phyloP scores from a whole-genome alignment of 2,113 vertebrate species.

The Caretta caretta region DNA sequence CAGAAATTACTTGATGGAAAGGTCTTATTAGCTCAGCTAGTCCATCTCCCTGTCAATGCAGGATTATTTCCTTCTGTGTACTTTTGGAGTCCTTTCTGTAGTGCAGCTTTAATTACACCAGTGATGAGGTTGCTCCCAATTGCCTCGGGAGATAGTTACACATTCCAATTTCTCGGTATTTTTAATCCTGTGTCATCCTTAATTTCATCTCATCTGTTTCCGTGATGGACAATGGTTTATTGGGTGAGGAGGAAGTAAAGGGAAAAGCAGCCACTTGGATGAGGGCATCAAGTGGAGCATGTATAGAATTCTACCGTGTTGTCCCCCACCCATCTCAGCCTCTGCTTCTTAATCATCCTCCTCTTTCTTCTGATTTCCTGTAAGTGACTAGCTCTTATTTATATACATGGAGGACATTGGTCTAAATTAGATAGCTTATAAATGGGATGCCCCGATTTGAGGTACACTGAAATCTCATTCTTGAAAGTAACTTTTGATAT shows the following conservation, averaged over 20 bases:
- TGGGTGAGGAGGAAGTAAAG: background rate
- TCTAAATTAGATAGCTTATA: background rate
- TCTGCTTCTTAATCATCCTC: background rate
- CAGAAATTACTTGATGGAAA: constrained; percentile 16
- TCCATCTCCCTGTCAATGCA: accelerated
- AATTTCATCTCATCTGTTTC: background rate
- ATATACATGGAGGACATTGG: accelerated
- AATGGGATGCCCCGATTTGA: background rate
- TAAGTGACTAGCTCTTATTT: background rate
- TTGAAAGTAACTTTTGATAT: background rate
- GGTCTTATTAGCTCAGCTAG: background rate
- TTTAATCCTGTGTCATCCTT: background rate
- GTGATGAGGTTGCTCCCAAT: background rate
- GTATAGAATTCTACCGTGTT: background rate
- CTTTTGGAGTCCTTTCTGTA: background rate
- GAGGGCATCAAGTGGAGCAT: background rate
- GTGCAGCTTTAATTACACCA: background rate
- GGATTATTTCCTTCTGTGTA: background rate
- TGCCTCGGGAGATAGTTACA: background rate
- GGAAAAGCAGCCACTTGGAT: background rate
- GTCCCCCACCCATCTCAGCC: background rate
- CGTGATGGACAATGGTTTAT: background rate
- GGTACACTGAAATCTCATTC: background rate
- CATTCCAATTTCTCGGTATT: background rate
- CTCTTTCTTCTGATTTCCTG: background rate